These are phyloP conservation scores for Stegodyphus mimosarum DNA, from an alignment of 1,140 invertebrate genomes.

Conservation along the genomic window DNA sequence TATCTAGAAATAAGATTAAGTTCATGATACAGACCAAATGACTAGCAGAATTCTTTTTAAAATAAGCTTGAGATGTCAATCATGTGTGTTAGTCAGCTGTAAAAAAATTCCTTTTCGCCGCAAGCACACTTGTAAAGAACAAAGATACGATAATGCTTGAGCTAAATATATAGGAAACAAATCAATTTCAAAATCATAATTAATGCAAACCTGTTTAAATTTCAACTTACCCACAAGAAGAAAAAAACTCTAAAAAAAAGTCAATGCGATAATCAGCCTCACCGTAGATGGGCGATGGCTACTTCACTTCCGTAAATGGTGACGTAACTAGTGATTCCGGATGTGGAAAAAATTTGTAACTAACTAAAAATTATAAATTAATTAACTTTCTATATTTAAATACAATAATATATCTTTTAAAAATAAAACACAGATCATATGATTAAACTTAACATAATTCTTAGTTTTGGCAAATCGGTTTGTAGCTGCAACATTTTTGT, in stretches of 20 bases:
- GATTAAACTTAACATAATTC: too few species aligned
- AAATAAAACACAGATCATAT: too few species aligned
- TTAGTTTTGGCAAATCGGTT: too few species aligned
- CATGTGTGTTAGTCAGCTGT: constrained; percentile 57
- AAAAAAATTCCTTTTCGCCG: constrained; percentile 41
- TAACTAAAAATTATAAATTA: neutral
- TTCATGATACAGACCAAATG: constrained; percentile 16
- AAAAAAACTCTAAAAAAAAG: constrained; percentile 56
- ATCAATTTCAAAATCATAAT: constrained; percentile 24
- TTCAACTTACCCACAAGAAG: constrained; percentile 55
- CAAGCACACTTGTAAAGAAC: constrained; percentile 17
- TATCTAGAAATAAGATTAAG: neutral
- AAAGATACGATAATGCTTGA: neutral
- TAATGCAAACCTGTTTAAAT: constrained; percentile 36
- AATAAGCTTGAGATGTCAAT: constrained; percentile 45
- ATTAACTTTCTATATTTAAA: too few species aligned
- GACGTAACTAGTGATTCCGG: constrained; percentile 52
- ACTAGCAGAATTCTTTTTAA: constrained; percentile 19
- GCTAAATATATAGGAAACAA: constrained; percentile 15
- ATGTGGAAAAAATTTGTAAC: constrained; percentile 38
- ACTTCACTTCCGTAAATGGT: constrained; percentile 62
- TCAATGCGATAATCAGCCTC: constrained; percentile 56
- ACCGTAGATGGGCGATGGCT: constrained; percentile 61
- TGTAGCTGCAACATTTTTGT: too few species aligned
- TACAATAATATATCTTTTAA: too few species aligned